Base-by-base conservation (phyloP, 2,113 vertebrate species). In the Ibidorhyncha struthersii region DNA sequence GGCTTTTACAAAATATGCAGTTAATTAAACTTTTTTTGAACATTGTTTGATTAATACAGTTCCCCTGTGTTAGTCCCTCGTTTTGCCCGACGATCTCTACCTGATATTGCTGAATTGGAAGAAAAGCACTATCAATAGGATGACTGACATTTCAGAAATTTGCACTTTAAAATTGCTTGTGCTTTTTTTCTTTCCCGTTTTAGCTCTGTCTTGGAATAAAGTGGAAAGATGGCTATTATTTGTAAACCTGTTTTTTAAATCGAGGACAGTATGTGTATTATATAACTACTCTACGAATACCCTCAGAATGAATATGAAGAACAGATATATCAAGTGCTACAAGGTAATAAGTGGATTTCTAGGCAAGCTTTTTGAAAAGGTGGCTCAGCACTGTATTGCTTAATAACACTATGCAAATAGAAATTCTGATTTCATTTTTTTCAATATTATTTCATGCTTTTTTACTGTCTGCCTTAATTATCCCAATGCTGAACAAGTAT, bases 21-120 rank as follows among this genome's bases (percentile, higher is more conserved):
- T 97, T 98, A 98, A 97, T 98, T 97, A 98, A 97, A 93, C 93
- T 96, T 97, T 96, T 95, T 96, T 93, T 87, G 4, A 93, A 92
- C 94, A 84, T 93, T 82, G 56, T 95, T 96, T 97, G 96, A 97
- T 96, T 96, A 97, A 97, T 96, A 96, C 50, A 71, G 91, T 93
- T 98, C 94, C 86, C 82, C 95, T 90, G 95, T 87, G 69, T 83
- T 71, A 93, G 91, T 77, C 90, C 82, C 74, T 95, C 38, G 40
- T 94, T 89, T n/a, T 77, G 80, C 50, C 85, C 22, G 14, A 55
- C 52, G 53, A 19, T 45, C 53, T 74, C 94, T 76, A 93, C 93
- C 89, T 97, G 84, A 36, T 65, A 47, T 5, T 72, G 45, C 61
- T 70, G 72, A 86, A 77, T n/a, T 3, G 14, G 53, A 81, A 41